Base-by-base conservation (phyloP, 2,113 vertebrate species). In the Oophaga pumilio region DNA sequence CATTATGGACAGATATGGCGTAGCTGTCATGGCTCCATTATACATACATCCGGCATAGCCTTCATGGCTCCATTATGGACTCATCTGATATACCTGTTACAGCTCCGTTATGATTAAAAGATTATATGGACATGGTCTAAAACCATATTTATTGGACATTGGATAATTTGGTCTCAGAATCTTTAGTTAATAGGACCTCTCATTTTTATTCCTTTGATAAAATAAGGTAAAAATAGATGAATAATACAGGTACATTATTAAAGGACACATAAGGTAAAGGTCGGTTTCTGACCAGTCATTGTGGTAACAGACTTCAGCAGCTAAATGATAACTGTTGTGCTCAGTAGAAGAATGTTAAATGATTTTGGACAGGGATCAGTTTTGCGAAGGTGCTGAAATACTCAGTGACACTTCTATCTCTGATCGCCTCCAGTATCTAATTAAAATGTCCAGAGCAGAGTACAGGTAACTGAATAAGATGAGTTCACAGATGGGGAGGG, bases 351-450 rank as follows among this genome's bases (percentile, higher is more conserved):
- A 66, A 82, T 24, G 20, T 82, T 22, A 50, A 66, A 33, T 52
- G 49, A 26, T 26, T 53, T 69, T 53, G 62, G 49, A 69, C n/a
- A 68, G 62, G 17, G n/a, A 62, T 66, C 50, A 66, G 49, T 60
- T 57, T 62, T 80, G 28, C 22, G 28, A 76, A 62, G 60, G 49
- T 53, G 59, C 84, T 50, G 84, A 85, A 76, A 76, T 57, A 24
- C 13, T 78, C 15, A 11, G 84, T 7, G 59, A 49, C 49, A 49
- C 59, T 64, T 43, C 71, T 85, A 60, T 50, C 57, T 49, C 71
- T 33, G 56, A 64, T 73, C 18, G 33, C 33, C 84, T 10, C 57
- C 43, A 77, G 84, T 53, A 50, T 66, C 43, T 86, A 86, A 86
- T 86, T 86, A 77, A 66, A 64, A 64, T 50, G 43, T 66, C 33